These are phyloP conservation scores for Thunnus maccoyii DNA, from an alignment of 2,113 vertebrate species.

Conservation along the genomic window DNA sequence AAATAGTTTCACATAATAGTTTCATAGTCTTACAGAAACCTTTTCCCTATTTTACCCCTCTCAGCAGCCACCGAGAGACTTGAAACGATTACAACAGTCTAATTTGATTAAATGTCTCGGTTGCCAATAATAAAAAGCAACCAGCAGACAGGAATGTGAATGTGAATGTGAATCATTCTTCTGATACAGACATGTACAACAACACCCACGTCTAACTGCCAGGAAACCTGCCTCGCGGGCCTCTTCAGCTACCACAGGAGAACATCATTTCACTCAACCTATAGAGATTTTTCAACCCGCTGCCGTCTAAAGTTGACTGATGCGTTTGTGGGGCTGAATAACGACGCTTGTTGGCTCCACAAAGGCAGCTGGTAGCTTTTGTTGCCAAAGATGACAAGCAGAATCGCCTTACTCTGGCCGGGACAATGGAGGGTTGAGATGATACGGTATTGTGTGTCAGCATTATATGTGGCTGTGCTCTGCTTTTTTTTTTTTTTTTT, in stretches of 20 bases:
- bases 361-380: slow-evolving; percentile 62
- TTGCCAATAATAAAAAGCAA: not conserved
- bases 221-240: slow-evolving; percentile 20
- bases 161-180: slow-evolving; percentile 9
- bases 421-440: slow-evolving; percentile 65
- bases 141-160: not conserved
- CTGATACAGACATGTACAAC: slow-evolving; percentile 1
- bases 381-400: slow-evolving; percentile 67
- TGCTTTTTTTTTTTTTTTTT: not conserved
- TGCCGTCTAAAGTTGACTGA: slow-evolving; percentile 30
- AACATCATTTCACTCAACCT: slow-evolving; percentile 24
- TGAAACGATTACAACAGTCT: slow-evolving; percentile 1
- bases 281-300: slow-evolving; percentile 15
- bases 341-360: slow-evolving; percentile 64
- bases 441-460: slow-evolving; percentile 55
- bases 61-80: not conserved
- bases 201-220: slow-evolving; percentile 19
- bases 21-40: not conserved
- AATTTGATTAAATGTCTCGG: not conserved
- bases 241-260: slow-evolving; percentile 4
- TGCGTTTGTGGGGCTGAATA: slow-evolving; percentile 53
- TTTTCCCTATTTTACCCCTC: slow-evolving; percentile 2
- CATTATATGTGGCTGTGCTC: slow-evolving; percentile 16
- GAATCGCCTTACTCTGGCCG: slow-evolving; percentile 52
- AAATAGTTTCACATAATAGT: not conserved